These are phyloP conservation scores for Meiosimyza decipiens DNA, from an alignment of 2,888 invertebrate genomes.

Conservation along the genomic window DNA sequence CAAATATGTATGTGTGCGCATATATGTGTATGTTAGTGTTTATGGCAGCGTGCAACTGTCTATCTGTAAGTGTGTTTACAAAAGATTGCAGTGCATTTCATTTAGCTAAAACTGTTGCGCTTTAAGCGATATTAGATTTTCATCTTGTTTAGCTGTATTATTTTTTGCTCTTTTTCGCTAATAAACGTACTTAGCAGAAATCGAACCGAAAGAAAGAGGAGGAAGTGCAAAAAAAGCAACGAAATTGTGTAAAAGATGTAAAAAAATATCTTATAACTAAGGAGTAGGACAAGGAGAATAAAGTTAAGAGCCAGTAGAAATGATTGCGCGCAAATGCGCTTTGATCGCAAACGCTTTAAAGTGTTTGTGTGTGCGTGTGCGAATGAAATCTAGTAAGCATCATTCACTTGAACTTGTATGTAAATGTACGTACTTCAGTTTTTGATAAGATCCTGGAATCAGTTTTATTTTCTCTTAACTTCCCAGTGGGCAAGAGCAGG, in stretches of 20 bases:
- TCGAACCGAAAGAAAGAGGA: background rate
- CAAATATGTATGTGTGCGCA: background rate
- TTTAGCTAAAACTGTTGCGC: constrained; percentile 2
- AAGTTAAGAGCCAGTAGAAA: constrained; percentile 17
- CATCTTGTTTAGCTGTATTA: background rate
- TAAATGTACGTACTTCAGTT: too few relatives aligned
- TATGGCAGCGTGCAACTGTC: background rate
- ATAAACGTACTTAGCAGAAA: background rate
- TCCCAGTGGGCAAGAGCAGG: too few relatives aligned
- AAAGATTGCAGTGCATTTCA: background rate
- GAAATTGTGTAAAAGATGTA: background rate
- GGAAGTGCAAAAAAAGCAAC: background rate
- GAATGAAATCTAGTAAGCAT: background rate
- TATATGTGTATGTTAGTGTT: background rate
- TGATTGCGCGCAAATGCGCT: constrained; percentile 10
- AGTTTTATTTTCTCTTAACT: too few relatives aligned
- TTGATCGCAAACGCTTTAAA: background rate
- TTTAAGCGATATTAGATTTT: background rate
- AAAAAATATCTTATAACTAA: background rate
- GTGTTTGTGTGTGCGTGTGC: background rate
- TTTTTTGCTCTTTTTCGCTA: background rate
- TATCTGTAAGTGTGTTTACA: background rate
- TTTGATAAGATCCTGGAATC: too few relatives aligned
- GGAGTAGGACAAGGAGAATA: background rate
- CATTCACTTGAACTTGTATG: background rate